Percentiles rank a stretch among this genome's conserved stretches.
Evolutionary conservation across 2,888 invertebrate species (phyloP).

Genomic region (Plebejus argus): DNA sequence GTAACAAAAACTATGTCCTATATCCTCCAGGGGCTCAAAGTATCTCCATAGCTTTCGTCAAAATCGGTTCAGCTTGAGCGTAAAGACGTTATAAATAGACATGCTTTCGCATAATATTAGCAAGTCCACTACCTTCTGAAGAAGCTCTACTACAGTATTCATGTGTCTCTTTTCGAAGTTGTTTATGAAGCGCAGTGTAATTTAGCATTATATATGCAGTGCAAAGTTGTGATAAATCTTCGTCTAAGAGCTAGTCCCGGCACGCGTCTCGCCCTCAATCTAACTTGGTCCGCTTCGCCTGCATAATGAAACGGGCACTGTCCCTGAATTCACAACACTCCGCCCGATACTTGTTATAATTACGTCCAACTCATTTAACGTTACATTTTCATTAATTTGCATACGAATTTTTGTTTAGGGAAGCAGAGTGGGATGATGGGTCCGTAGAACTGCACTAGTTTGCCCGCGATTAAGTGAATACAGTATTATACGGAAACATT

Average conservation of each 20-base stretch:
- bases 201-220: constrained; percentile 42
- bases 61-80: too few relatives aligned
- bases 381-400: constrained; percentile 44
- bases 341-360: constrained; percentile 65
- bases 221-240: constrained; percentile 70
- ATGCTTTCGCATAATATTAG: too few relatives aligned
- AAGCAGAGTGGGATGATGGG: not conserved
- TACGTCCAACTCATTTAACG: constrained; percentile 52
- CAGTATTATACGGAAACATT: too few relatives aligned
- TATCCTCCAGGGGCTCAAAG: too few relatives aligned
- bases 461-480: not conserved
- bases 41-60: too few relatives aligned
- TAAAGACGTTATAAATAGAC: too few relatives aligned
- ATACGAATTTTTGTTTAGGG: constrained; percentile 15
- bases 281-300: constrained; percentile 75
- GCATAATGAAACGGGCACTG: constrained; percentile 73
- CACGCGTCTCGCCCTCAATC: constrained; percentile 77
- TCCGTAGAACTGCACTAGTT: not conserved
- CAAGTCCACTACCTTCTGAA: too few relatives aligned
- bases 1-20: too few relatives aligned
- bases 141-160: not conserved
- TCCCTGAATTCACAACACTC: constrained; percentile 62
- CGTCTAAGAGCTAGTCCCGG: constrained; percentile 69
- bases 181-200: constrained; percentile 25
- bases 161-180: not conserved